Evolutionary conservation across 2,113 vertebrate species (phyloP).

Genomic region (Fregata magnificens): DNA sequence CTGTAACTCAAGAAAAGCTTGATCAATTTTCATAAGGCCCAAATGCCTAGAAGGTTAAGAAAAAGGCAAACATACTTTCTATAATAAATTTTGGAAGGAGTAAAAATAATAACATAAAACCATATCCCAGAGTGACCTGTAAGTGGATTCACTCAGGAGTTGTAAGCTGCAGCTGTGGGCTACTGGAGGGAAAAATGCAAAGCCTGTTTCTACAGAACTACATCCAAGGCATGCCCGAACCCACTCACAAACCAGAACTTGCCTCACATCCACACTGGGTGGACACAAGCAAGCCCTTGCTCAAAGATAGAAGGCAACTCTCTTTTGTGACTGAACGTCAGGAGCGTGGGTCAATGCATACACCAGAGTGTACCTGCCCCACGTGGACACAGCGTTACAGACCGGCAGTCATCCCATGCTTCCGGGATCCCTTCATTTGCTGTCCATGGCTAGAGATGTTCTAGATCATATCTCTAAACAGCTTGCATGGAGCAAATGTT

Average conservation of each 20-base stretch:
- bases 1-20: not conserved
- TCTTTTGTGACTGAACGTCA: not conserved
- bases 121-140: not conserved
- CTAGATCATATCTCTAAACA: not conserved
- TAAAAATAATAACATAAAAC: not conserved
- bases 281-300: not conserved
- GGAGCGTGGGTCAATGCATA: fast-evolving
- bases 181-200: not conserved
- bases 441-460: not conserved
- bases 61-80: not conserved
- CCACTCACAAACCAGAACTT: not conserved
- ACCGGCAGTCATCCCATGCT: fast-evolving
- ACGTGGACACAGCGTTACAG: fast-evolving
- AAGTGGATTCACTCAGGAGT: not conserved
- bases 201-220: not conserved
- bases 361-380: fast-evolving
- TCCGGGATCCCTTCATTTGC: not conserved
- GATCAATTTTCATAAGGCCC: not conserved
- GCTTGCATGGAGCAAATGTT: not conserved
- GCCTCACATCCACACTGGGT: not conserved
- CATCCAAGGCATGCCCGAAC: not conserved
- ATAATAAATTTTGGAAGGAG: not conserved
- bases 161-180: not conserved
- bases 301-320: not conserved
- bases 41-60: not conserved